Conservation (phyloP, 2,113 vertebrate genomes). For the Actenoides hombroni region DNA sequence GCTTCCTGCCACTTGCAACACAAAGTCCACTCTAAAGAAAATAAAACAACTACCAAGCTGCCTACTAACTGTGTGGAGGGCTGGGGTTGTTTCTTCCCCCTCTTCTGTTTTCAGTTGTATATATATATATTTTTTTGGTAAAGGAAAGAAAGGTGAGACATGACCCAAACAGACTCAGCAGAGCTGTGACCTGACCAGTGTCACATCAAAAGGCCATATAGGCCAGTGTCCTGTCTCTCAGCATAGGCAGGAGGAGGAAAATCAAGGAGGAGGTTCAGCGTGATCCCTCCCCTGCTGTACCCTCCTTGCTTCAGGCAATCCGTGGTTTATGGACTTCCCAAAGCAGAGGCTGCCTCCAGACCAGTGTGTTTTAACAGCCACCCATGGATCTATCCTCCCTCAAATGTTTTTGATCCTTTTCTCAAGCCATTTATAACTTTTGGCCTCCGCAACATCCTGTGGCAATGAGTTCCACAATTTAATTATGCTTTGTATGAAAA, state of each 20-base stretch:
- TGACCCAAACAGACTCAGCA: not conserved
- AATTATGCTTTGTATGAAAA: constrained; percentile 55
- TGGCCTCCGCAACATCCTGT: constrained; percentile 62
- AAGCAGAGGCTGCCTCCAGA: constrained; percentile 37
- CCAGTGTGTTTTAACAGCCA: constrained; percentile 58
- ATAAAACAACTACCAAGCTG: constrained; percentile 74
- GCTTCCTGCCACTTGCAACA: constrained; percentile 81
- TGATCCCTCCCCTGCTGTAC: not conserved
- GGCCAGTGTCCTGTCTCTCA: not conserved
- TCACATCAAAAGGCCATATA: not conserved
- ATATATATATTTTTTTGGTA: constrained; percentile 15
- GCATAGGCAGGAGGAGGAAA: not conserved
- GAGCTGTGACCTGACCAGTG: not conserved
- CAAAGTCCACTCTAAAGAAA: constrained; percentile 79
- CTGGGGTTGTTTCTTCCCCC: not conserved
- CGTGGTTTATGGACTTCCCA: constrained; percentile 44
- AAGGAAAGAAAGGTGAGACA: constrained; percentile 5
- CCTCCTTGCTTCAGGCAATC: not conserved
- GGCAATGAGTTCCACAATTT: constrained; percentile 50
- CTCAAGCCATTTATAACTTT: constrained; percentile 60
- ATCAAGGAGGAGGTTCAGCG: not conserved
- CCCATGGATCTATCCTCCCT: constrained; percentile 45
- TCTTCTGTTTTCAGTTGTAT: not conserved
- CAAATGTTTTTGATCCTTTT: constrained; percentile 55
- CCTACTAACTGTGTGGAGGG: constrained; percentile 54